phyloP scores from a whole-genome alignment of 2,113 vertebrate species.

The Gasterosteus nipponicus region DNA sequence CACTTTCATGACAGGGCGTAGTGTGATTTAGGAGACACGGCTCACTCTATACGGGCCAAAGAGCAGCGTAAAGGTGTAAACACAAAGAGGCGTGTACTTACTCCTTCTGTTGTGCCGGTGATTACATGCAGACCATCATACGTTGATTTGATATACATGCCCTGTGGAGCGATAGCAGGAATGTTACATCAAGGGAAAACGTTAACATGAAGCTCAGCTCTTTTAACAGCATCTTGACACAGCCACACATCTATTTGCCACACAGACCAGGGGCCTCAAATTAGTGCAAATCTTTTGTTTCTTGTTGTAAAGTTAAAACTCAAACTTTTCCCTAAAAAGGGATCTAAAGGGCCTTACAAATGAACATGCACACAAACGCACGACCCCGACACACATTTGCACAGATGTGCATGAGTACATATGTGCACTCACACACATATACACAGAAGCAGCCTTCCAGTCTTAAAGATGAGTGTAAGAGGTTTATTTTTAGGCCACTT shows the following conservation, averaged over 20 bases:
- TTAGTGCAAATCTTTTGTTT: conserved; percentile 39
- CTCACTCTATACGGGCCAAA: neutral
- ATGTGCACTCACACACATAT: conserved; percentile 17
- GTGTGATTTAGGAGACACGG: conserved; percentile 2
- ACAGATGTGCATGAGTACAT: conserved; percentile 21
- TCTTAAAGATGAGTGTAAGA: conserved; percentile 63
- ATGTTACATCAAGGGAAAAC: conserved; percentile 13
- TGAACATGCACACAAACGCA: conserved; percentile 30
- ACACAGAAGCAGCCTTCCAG: conserved; percentile 57
- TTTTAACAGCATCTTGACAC: conserved; percentile 15
- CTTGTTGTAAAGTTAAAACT: conserved; percentile 11
- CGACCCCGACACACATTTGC: conserved; percentile 4
- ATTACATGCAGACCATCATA: conserved; percentile 95
- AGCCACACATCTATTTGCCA: conserved; percentile 14
- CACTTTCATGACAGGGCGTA: conserved; percentile 6
- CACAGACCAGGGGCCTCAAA: conserved; percentile 1
- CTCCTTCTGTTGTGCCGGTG: conserved; percentile 94
- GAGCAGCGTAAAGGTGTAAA: conserved; percentile 7
- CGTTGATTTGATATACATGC: conserved; percentile 97
- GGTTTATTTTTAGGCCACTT: conserved; percentile 77
- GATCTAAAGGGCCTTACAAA: conserved; percentile 51
- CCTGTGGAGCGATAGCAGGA: conserved; percentile 73
- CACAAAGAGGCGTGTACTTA: conserved; percentile 78
- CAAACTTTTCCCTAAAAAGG: conserved; percentile 48
- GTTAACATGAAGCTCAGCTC: neutral